Evolutionary conservation across 2,797 vertebrate species (phyloP), one percentile per base, ranked within the genome.

Genomic region (Catamblyrhynchus diadema): DNA sequence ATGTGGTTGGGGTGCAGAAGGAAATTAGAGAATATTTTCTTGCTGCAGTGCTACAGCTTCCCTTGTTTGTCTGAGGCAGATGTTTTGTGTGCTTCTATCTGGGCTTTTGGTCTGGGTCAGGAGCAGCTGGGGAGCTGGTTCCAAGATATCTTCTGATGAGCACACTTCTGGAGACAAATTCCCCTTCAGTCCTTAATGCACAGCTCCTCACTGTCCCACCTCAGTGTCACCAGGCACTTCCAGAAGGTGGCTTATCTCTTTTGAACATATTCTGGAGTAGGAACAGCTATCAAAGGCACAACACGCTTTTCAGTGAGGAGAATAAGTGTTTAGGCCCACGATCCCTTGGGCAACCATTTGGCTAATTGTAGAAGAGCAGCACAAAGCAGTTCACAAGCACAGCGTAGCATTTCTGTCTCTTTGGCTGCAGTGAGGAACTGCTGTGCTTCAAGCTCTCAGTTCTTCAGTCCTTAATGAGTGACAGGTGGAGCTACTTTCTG

Each of bases 201-300:
- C 23, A 32, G 15, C 23, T 90, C 14, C 70, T 60, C 18, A 30
- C 14, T 3, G 5, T 87, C 45, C 23, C 18, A 54, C 28, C 9
- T 2, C 0, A 6, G 48, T 1, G 1, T 28, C 60, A n/a, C 0
- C 1, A 69, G 54, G n/a, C 54, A 39, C 42, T 86, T 17, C 65
- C 14, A 2, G 19, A 11, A 42, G 15, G 53, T 66, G 35, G 32
- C 37, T 83, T 19, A 27, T 42, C 28, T 33, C 14, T 54, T 53
- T 39, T 21, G 35, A 32, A 28, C 11, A 1, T 1, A 1, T 69
- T 77, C 65, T 86, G 69, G 41, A 60, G n/a, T 21, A 70, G 44
- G 10, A 77, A 12, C 28, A 53, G 22, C 16, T 19, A 4, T 13
- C 39, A 37, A 10, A 25, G 21, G 7, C 12, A 9, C 24, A 44